A percentile compares a stretch with the other conserved stretches of the same genome.
phyloP scores from a whole-genome alignment of 2,888 invertebrate genomes.

The Limnephilus rhombicus region DNA sequence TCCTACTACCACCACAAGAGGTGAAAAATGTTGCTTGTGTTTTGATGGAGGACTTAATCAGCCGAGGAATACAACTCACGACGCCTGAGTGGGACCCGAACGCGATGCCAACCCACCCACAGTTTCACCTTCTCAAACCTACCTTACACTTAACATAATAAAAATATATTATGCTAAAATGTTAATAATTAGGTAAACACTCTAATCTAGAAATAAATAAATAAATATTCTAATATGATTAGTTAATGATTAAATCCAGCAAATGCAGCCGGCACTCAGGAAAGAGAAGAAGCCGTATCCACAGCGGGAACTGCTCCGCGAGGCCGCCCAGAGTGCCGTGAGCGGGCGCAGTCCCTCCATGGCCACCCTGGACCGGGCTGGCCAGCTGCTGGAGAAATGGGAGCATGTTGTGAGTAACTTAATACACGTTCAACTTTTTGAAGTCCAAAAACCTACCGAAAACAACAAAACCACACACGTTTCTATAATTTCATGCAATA shows the following conservation, averaged over 20 bases:
- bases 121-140: too few relatives aligned
- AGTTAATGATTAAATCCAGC: background rate
- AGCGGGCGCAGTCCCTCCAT: conserved; percentile 40
- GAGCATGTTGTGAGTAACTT: conserved; percentile 47
- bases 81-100: too few relatives aligned
- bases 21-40: too few relatives aligned
- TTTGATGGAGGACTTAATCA: too few relatives aligned
- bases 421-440: too few relatives aligned
- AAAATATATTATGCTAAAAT: too few relatives aligned
- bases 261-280: conserved; percentile 22
- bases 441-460: background rate
- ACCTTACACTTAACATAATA: too few relatives aligned
- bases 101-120: too few relatives aligned
- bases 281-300: conserved; percentile 40
- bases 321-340: conserved; percentile 50
- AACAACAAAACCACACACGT: background rate
- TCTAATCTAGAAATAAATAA: too few relatives aligned
- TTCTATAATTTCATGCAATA: background rate
- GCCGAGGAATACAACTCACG: too few relatives aligned
- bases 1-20: too few relatives aligned
- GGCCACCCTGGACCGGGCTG: conserved; percentile 39
- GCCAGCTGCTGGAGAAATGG: conserved; percentile 46
- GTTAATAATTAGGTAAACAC: too few relatives aligned
- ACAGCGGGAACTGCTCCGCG: conserved; percentile 16
- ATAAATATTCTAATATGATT: background rate